phyloP scores from a whole-genome alignment of 2,113 vertebrate genomes.

The Hemibagrus wyckioides region DNA sequence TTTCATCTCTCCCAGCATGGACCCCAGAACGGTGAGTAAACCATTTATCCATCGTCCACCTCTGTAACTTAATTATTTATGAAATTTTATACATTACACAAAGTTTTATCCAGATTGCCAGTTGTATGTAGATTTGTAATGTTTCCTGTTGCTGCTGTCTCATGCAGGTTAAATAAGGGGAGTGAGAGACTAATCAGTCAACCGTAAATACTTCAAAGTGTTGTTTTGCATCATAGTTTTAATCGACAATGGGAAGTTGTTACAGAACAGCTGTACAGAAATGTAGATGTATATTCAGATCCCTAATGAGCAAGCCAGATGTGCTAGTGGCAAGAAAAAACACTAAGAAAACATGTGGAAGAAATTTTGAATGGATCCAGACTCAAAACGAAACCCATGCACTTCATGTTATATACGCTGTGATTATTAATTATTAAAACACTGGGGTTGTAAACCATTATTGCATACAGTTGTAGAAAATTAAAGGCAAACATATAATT shows the following conservation, averaged over 20 bases:
- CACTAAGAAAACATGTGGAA: neutral
- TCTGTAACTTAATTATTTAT: neutral
- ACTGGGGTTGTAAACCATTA: no score
- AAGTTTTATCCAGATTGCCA: neutral
- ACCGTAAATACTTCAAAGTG: neutral
- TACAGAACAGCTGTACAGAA: neutral
- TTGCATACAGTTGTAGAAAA: no score
- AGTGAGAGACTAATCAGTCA: neutral
- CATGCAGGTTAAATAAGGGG: neutral
- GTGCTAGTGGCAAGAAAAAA: neutral
- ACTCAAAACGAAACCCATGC: neutral
- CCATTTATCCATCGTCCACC: neutral
- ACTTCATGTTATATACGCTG: neutral
- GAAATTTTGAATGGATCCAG: no score
- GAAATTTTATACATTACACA: neutral
- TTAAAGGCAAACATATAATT: no score
- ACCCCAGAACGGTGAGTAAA: constrained; percentile 66
- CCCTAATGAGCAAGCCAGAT: neutral
- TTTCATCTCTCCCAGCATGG: constrained; percentile 72
- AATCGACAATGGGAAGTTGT: neutral
- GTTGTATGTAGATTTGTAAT: neutral
- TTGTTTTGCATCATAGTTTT: neutral
- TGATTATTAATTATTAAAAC: no score
- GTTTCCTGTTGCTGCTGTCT: neutral
- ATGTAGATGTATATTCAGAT: neutral